Evolutionary conservation across 2,797 vertebrate genomes (phyloP).

Genomic region (Muraenolepis orangiensis): DNA sequence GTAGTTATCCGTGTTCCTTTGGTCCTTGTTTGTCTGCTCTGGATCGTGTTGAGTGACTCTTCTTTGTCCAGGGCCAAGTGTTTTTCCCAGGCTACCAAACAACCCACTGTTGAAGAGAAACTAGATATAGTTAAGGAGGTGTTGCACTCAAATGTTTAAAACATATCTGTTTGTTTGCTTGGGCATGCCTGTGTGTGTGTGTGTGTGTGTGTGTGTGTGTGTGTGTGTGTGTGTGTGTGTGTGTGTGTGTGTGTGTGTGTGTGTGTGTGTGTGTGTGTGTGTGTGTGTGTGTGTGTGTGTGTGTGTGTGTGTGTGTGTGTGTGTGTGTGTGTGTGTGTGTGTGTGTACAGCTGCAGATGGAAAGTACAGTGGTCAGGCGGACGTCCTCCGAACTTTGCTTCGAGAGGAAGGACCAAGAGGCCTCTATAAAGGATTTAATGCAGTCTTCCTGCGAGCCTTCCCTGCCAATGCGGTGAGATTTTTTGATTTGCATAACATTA

Average conservation of each 20-base stretch:
- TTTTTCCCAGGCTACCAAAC: too few species aligned
- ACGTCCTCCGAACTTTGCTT: slow-evolving; percentile 69
- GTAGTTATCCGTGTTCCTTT: too few species aligned
- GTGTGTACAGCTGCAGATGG: slow-evolving; percentile 66
- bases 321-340: slow-evolving; percentile 21
- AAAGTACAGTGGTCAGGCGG: slow-evolving; percentile 64
- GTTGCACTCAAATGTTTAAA: slow-evolving; percentile 7
- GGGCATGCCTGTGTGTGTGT: too few species aligned
- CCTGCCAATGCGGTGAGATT: slow-evolving; percentile 77
- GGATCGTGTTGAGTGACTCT: too few species aligned
- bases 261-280: slow-evolving; percentile 26
- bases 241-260: slow-evolving; percentile 19
- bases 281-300: slow-evolving; percentile 19
- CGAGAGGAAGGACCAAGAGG: slow-evolving; percentile 68
- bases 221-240: slow-evolving; percentile 26
- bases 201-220: slow-evolving; percentile 19
- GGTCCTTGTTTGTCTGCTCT: too few species aligned
- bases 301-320: slow-evolving; percentile 26
- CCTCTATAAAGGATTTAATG: slow-evolving; percentile 77
- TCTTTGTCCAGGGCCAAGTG: too few species aligned
- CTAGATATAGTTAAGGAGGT: too few species aligned
- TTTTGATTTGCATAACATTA: neutral
- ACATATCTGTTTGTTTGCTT: slow-evolving; percentile 4
- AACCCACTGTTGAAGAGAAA: too few species aligned
- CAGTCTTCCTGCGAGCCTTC: slow-evolving; percentile 77